A percentile compares a stretch with the other conserved stretches of the same genome.
Conservation (phyloP, 2,113 vertebrate genomes). For the Chionis minor region DNA sequence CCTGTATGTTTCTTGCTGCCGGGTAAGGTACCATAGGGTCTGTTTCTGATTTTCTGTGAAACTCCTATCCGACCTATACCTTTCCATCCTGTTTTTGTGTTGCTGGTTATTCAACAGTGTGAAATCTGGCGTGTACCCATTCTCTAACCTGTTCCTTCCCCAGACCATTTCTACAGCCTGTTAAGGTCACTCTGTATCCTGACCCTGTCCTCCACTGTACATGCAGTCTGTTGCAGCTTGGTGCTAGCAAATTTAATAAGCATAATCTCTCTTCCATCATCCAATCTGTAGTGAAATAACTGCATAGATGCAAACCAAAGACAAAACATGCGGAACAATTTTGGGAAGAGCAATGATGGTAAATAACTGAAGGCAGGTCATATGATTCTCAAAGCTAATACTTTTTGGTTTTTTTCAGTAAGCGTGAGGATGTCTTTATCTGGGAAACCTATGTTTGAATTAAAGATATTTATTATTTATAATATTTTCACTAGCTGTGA, state of each 20-base stretch:
- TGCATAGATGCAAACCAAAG: not conserved
- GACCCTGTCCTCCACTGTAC: not conserved
- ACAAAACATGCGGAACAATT: not conserved
- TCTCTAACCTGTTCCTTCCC: not conserved
- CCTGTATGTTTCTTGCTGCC: not conserved
- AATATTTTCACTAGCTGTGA: not conserved
- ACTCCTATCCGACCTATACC: not conserved
- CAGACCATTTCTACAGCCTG: not conserved
- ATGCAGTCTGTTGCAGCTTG: not conserved
- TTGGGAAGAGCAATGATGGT: not conserved
- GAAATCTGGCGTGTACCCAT: rapidly evolving
- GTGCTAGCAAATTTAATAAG: not conserved
- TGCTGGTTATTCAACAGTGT: not conserved
- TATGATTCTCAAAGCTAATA: not conserved
- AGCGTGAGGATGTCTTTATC: not conserved
- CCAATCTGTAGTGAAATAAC: not conserved
- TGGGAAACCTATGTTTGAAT: not conserved
- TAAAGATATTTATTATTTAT: not conserved
- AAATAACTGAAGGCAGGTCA: not conserved
- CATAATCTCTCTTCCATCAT: not conserved
- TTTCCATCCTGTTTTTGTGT: not conserved
- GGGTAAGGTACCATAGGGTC: not conserved
- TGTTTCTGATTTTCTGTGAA: not conserved
- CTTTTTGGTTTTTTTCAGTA: not conserved
- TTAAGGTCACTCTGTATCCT: not conserved